A percentile compares a stretch with the other conserved stretches of the same genome.
These are phyloP conservation scores for Drosophila subquinaria DNA, from an alignment of 2,888 invertebrate genomes.

Conservation along the genomic window DNA sequence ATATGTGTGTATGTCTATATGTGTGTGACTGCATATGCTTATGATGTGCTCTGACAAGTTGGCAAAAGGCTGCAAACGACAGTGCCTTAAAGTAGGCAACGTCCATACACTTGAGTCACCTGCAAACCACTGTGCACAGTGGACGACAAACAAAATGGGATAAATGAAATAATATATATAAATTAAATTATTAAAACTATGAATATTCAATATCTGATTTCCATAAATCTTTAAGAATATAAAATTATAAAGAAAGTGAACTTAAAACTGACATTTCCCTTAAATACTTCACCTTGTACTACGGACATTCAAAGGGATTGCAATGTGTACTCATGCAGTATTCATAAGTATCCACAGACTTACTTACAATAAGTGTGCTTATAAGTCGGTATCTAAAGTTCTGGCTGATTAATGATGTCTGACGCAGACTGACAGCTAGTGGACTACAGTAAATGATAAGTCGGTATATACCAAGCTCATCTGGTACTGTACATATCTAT, in stretches of 20 bases:
- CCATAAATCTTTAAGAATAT: neutral
- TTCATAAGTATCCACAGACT: conserved; percentile 2
- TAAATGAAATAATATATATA: neutral
- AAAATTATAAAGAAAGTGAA: neutral
- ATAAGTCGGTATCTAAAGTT: conserved; percentile 6
- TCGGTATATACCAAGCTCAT: neutral
- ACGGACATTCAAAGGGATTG: neutral
- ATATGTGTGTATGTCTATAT: too few species aligned
- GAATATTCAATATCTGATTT: too few species aligned
- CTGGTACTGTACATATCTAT: conserved; percentile 3
- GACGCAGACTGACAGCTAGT: conserved; percentile 17
- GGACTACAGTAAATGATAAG: conserved; percentile 12
- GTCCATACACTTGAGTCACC: too few species aligned
- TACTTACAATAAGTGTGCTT: conserved; percentile 2
- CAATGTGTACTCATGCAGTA: neutral
- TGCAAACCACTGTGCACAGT: too few species aligned
- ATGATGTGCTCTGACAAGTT: neutral
- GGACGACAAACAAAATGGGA: too few species aligned
- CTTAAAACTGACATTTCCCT: neutral
- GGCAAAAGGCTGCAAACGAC: too few species aligned
- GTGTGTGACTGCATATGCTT: too few species aligned
- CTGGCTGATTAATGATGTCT: conserved; percentile 40
- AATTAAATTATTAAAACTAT: neutral
- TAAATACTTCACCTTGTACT: neutral
- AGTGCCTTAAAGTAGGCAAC: neutral